Evolutionary conservation across 2,113 vertebrate genomes (phyloP), one percentile per base, ranked within the genome.

Genomic region (Engraulis encrasicolus): DNA sequence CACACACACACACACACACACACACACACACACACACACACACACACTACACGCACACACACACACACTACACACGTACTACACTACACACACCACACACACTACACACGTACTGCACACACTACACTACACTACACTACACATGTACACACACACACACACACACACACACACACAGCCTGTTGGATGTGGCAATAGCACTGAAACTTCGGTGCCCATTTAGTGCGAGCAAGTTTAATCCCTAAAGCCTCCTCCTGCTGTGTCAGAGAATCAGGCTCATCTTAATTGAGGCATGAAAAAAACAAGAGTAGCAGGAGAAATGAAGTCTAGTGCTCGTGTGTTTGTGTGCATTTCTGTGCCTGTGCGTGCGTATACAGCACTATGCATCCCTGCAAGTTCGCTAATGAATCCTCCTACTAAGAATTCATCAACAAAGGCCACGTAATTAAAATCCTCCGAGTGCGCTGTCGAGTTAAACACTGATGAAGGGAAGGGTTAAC

Each of bases 211-310:
- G 18, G 66, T 17, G 66, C 38, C 54, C 79, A 78, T 66, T 82
- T 82, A 17, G 27, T 58, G 78, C 78, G 31, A 82, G 52, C 54
- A 17, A 77, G 19, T 61, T n/a, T 81, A 81, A 50, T 81, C 49
- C 54, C 38, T 50, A 50, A 38, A 31, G 20, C 31, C 50, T 27
- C 31, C 1, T 11, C 66, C 48, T 77, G 40, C 61, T 74, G n/a
- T 58, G 81, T 50, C 40, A 34, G 66, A 1, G 66, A 27, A 74
- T 74, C 66, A 74, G 66, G 23, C 11, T 15, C 15, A 23, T 34
- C 61, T 66, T 86, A 78, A 86, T 86, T 85, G 80, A 74, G 66
- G 23, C 31, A 34, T 31, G 66, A 74, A 74, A 74, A 36, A 74
- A 18, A 9, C 23, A 66, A 66, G 58, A 14, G 23, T 6, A 31